These are phyloP conservation scores for Nemoura dubitans DNA, from an alignment of 2,888 invertebrate genomes.

Conservation along the genomic window DNA sequence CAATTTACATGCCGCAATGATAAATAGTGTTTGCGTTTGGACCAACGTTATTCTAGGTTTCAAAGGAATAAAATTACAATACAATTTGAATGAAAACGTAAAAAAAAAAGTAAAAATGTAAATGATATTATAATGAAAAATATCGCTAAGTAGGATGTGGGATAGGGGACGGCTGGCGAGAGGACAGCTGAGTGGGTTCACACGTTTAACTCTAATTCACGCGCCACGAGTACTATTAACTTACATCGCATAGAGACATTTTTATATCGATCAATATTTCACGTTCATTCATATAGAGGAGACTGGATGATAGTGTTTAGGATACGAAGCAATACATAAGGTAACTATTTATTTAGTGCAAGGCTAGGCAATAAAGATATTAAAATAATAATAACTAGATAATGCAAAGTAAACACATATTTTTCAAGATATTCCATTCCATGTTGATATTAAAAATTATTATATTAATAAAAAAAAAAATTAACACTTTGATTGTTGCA, in stretches of 20 bases:
- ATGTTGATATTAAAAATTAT: slow-evolving; percentile 32
- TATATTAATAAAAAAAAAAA: slow-evolving; percentile 33
- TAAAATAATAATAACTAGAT: slow-evolving; percentile 1
- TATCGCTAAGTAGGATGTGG: not conserved
- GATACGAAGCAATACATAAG: slow-evolving; percentile 4
- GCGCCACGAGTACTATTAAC: slow-evolving; percentile 7
- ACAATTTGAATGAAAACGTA: not conserved
- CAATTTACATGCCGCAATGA: slow-evolving; percentile 13
- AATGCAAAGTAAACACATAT: slow-evolving; percentile 19
- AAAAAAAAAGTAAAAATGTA: not conserved
- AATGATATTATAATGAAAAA: not conserved
- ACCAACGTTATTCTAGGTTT: slow-evolving; percentile 18
- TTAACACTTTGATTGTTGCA: slow-evolving; percentile 29
- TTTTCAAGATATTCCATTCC: slow-evolving; percentile 18
- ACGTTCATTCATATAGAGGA: slow-evolving; percentile 12
- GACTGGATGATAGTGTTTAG: not conserved
- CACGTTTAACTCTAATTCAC: not conserved
- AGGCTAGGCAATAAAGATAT: slow-evolving; percentile 13
- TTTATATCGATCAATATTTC: slow-evolving; percentile 4
- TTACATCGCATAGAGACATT: slow-evolving; percentile 7
- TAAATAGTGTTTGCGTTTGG: slow-evolving; percentile 25
- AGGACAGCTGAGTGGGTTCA: not conserved
- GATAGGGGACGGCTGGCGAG: not conserved
- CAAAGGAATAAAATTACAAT: slow-evolving; percentile 9
- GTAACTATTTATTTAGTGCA: slow-evolving; percentile 16